These are phyloP conservation scores for Athene noctua DNA, from an alignment of 2,113 vertebrate species.

Conservation along the genomic window DNA sequence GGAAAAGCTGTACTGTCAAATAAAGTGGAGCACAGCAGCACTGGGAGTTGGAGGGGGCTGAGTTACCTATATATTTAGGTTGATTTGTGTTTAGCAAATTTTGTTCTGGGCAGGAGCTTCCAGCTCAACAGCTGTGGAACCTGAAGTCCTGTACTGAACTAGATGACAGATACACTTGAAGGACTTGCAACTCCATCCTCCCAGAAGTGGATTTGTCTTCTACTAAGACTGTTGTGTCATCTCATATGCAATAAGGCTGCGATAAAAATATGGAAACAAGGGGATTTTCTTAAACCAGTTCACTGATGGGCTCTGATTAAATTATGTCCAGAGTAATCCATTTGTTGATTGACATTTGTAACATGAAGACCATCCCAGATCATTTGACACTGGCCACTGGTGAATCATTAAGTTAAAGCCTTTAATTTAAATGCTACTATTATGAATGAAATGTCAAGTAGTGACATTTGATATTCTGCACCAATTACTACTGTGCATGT, in stretches of 20 bases:
- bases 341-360: slow-evolving; percentile 19
- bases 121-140: not conserved
- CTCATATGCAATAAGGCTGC: not conserved
- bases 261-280: not conserved
- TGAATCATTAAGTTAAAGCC: slow-evolving; percentile 6
- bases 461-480: slow-evolving; percentile 46
- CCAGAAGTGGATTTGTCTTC: not conserved
- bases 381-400: not conserved
- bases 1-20: slow-evolving; percentile 33
- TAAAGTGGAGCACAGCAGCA: slow-evolving; percentile 22
- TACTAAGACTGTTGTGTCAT: not conserved
- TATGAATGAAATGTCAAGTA: slow-evolving; percentile 37
- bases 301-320: not conserved
- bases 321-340: not conserved
- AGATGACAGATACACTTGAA: not conserved
- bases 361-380: not conserved
- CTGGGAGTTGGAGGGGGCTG: not conserved
- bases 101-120: not conserved
- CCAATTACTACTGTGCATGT: not conserved
- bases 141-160: not conserved
- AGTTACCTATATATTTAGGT: not conserved
- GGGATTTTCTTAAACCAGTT: not conserved
- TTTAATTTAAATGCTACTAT: slow-evolving; percentile 4
- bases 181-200: not conserved
- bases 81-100: not conserved